These are phyloP conservation scores for Prunella strophiata DNA, from an alignment of 2,797 vertebrate genomes.

Conservation along the genomic window DNA sequence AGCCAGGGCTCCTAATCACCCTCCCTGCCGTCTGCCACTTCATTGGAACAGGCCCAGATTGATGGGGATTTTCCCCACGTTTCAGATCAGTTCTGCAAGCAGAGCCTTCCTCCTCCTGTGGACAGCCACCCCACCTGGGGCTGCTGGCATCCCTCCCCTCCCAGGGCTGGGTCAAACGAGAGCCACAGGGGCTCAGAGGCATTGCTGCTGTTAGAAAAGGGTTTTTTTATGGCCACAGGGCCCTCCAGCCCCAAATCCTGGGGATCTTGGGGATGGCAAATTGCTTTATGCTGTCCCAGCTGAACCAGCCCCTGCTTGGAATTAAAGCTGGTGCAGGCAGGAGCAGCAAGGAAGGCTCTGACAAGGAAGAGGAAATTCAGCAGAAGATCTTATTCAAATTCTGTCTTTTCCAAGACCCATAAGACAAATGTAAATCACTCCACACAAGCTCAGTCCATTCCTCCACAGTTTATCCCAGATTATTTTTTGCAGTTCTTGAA, in stretches of 20 bases:
- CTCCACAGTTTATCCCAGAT: neutral
- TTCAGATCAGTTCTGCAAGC: neutral
- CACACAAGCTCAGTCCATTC: neutral
- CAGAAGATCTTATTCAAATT: neutral
- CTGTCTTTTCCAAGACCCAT: neutral
- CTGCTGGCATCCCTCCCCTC: neutral
- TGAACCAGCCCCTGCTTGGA: neutral
- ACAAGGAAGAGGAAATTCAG: neutral
- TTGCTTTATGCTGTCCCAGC: accelerated
- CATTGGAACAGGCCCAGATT: neutral
- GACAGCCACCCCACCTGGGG: accelerated
- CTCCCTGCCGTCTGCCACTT: neutral
- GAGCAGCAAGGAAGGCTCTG: accelerated
- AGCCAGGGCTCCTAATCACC: neutral
- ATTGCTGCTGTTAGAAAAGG: neutral
- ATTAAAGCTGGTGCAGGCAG: accelerated
- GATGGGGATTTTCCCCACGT: neutral
- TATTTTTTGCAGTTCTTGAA: neutral
- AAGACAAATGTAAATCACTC: neutral
- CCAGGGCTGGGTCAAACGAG: neutral
- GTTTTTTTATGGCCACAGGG: neutral
- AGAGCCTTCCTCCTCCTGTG: neutral
- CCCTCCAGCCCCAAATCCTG: neutral
- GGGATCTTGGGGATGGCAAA: too few relatives aligned
- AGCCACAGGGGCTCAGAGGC: neutral